phyloP scores from a whole-genome alignment of 2,797 vertebrate species.

The Knipowitschia caucasica region DNA sequence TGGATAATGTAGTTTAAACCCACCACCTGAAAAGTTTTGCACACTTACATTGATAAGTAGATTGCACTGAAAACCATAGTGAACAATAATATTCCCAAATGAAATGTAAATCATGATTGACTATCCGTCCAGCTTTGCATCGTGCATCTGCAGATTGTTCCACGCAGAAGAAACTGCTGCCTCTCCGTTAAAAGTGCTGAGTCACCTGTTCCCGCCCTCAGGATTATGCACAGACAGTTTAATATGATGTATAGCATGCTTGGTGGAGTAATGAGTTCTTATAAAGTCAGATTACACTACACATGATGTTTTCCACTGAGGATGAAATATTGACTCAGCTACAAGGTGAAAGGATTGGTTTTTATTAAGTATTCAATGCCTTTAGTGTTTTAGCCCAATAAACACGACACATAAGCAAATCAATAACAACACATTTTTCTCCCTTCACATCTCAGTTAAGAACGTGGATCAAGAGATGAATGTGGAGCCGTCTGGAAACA shows the following conservation, averaged over 20 bases:
- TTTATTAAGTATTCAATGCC: neutral
- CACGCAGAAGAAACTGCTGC: slow-evolving; percentile 30
- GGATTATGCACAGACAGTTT: slow-evolving; percentile 7
- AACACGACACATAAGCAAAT: neutral
- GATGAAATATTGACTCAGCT: slow-evolving; percentile 12
- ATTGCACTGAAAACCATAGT: neutral
- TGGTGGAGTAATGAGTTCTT: slow-evolving; percentile 8
- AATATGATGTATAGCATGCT: slow-evolving; percentile 22
- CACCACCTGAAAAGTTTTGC: neutral
- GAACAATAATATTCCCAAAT: slow-evolving; percentile 9
- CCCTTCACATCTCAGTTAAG: no score
- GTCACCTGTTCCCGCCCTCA: slow-evolving; percentile 32
- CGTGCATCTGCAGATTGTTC: slow-evolving; percentile 17
- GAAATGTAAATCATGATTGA: slow-evolving; percentile 22
- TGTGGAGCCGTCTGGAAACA: no score
- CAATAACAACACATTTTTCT: neutral
- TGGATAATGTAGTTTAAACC: no score
- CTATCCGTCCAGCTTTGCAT: slow-evolving; percentile 7
- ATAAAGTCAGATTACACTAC: neutral
- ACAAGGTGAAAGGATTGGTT: neutral
- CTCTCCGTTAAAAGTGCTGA: slow-evolving; percentile 26
- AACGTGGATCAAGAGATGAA: neutral
- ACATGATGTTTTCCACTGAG: slow-evolving; percentile 15
- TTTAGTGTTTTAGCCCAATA: neutral
- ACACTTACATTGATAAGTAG: neutral